Evolutionary conservation across 2,113 vertebrate genomes (phyloP).

Genomic region (chimpanzee (Pan troglodytes)): NHGRI_mPanTro3-v2.1_pri NC_072398.2:198503001-198503500

Average conservation of each 20-base stretch:
- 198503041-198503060: neutral
- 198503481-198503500: slow-evolving; percentile 15
- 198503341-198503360: neutral
- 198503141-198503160: neutral
- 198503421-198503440: neutral
- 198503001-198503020: neutral
- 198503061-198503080: neutral
- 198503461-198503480: neutral
- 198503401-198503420: neutral
- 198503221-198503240: neutral
- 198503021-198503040: neutral
- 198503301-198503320: neutral
- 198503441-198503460: neutral
- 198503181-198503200: neutral
- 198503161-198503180: neutral
- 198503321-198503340: neutral
- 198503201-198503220: neutral
- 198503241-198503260: neutral
- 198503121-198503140: neutral
- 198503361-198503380: neutral
- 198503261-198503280: neutral
- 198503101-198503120: neutral
- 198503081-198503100: neutral
- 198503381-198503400: neutral
- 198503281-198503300: neutral